Base-by-base conservation (phyloP, 2,888 invertebrate genomes). In the Coleophora flavipennella region DNA sequence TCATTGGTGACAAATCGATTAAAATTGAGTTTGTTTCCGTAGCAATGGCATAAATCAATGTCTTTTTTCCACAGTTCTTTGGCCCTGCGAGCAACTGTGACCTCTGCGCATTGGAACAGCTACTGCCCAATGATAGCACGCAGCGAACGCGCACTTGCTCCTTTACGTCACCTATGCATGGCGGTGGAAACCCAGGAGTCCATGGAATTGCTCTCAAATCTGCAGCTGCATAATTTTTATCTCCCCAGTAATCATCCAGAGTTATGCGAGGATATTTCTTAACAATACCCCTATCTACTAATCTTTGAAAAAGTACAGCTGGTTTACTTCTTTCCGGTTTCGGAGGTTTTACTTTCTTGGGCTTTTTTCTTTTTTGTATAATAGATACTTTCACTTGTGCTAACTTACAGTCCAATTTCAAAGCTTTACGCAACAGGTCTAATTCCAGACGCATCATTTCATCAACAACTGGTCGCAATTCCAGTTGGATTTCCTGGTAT, bases 11-110 rank as follows among this genome's bases (percentile, higher is more conserved):
- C 10, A 95, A 70, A 57, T 95, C 93, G 60, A 95, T 91, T 10
- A 94, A 67, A 32, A 92, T 89, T 3, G 93, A 90, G 36, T 90
- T 90, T 0, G 91, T 87, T 72, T 93, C 92, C 1, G 89, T 89
- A 48, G 92, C 93, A 25, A 95, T 83, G 0, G 92, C 92, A 53
- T 93, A 87, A 0, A 89, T 87, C 38, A 95, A 68, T 44, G 91
- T 85, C 55, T 86, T 88, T 68, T 94, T 94, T 0, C 94, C 94
- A 28, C 87, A 83, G 25, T 87, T 86, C 36, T 87, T 79, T 0
- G 92, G 90, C 0, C 94, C 94, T 25, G 88, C 89, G 13, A 95
- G 77, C 38, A 93, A 66, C 13, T 92, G 87, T 0, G 91, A 88
- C 63, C 85, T 83, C 8, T 76, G 69, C 38, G 74, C 76, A 37